Conservation (phyloP, 1,140 invertebrate genomes). For the Ostrea edulis region DNA sequence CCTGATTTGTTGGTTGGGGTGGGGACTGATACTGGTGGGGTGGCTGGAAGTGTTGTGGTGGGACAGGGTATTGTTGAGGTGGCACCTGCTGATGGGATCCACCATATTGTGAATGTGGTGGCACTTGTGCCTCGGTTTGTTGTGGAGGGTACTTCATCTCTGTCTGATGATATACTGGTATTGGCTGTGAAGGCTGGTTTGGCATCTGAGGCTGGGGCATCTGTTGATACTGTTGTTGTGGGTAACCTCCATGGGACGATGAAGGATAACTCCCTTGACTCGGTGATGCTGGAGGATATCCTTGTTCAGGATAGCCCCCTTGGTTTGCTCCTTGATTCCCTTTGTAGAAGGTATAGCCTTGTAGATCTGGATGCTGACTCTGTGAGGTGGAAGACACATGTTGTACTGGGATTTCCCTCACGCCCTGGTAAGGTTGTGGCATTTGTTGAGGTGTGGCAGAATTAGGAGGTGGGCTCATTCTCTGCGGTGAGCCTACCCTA, state of each 20-base stretch:
- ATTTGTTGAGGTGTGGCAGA: slow-evolving; percentile 24
- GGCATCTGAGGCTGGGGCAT: not conserved
- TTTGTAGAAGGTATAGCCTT: slow-evolving; percentile 46
- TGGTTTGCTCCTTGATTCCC: slow-evolving; percentile 27
- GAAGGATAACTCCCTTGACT: not conserved
- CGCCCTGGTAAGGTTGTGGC: slow-evolving; percentile 50
- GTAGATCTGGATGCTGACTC: slow-evolving; percentile 30
- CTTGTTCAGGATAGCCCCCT: slow-evolving; percentile 5
- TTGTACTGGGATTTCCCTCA: slow-evolving; percentile 67
- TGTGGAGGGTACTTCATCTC: not conserved
- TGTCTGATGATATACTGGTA: not conserved
- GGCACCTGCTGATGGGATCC: slow-evolving; percentile 40
- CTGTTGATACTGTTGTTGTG: slow-evolving; percentile 11
- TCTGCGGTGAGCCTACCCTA: slow-evolving; percentile 12
- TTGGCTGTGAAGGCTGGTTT: not conserved
- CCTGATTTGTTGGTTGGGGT: slow-evolving; percentile 60
- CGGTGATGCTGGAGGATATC: not conserved
- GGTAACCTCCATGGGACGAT: slow-evolving; percentile 43
- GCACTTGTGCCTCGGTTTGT: not conserved
- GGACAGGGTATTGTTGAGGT: slow-evolving; percentile 22
- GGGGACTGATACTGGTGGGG: slow-evolving; percentile 76
- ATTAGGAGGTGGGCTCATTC: slow-evolving; percentile 10
- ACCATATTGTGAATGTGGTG: slow-evolving; percentile 35
- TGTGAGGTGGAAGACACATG: slow-evolving; percentile 46
- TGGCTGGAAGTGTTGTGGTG: slow-evolving; percentile 60